These are phyloP conservation scores for Odocoileus virginianus DNA, from an alignment of 2,113 vertebrate genomes.

Conservation along the genomic window DNA sequence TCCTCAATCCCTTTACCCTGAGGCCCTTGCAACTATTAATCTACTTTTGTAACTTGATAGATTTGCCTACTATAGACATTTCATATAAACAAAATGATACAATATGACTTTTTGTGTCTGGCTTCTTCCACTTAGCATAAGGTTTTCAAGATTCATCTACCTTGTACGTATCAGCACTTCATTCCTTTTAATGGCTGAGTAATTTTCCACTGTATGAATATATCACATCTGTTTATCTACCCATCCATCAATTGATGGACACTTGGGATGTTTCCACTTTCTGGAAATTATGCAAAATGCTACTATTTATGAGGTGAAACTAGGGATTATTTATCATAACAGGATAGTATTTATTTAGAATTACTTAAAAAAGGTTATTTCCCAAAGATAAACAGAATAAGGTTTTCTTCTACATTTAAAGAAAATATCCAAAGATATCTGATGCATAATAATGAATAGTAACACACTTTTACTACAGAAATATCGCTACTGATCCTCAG, in stretches of 20 bases:
- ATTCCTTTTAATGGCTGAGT: background rate
- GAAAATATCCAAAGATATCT: background rate
- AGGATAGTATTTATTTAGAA: background rate
- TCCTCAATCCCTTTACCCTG: background rate
- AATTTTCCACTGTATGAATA: background rate
- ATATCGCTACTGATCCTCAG: background rate
- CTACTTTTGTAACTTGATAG: background rate
- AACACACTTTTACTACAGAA: background rate
- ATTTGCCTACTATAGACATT: background rate
- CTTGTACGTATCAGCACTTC: background rate
- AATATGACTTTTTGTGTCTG: background rate
- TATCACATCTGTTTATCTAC: background rate
- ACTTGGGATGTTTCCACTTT: background rate
- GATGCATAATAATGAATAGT: background rate
- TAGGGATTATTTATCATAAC: background rate
- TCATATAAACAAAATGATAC: background rate
- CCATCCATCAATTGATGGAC: background rate
- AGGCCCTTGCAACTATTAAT: background rate
- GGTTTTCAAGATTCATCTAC: background rate
- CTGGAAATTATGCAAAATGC: background rate
- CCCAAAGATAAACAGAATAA: background rate
- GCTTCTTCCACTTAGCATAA: background rate
- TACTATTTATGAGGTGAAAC: background rate
- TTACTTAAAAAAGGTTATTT: background rate
- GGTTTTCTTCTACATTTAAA: background rate